Percentiles rank a stretch among this genome's conserved stretches.
Evolutionary conservation across 2,113 vertebrate species (phyloP).

Genomic region (Oplegnathus fasciatus): DNA sequence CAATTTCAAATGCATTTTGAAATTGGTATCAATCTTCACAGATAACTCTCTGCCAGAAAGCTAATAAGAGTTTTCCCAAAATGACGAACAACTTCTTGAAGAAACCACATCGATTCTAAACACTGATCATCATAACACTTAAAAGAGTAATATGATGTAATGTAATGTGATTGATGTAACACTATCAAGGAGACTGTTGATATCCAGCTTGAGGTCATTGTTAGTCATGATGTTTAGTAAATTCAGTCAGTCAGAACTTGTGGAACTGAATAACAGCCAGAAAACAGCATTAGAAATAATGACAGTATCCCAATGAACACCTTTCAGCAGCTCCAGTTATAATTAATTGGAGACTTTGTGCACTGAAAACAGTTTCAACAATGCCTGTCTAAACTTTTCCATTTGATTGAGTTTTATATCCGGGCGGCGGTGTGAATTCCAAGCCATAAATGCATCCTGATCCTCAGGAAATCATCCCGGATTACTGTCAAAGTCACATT

Average conservation of each 20-base stretch:
- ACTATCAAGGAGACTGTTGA: background rate
- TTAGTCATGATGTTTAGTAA: background rate
- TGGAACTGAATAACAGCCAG: conserved; percentile 1
- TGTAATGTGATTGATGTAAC: background rate
- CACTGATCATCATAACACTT: background rate
- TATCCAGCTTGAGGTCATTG: background rate
- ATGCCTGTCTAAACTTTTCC: conserved; percentile 65
- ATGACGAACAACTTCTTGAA: background rate
- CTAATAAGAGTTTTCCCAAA: background rate
- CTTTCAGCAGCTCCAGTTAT: conserved; percentile 22
- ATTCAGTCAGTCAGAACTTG: background rate
- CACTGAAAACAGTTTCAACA: conserved; percentile 52
- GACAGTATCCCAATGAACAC: conserved; percentile 24
- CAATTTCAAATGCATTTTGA: no score
- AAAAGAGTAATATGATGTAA: background rate
- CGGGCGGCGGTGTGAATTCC: conserved; percentile 19
- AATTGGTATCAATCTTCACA: background rate
- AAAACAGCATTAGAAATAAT: background rate
- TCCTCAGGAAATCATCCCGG: conserved; percentile 70
- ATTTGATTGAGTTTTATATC: conserved; percentile 68
- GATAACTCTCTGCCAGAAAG: background rate
- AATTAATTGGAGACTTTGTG: conserved; percentile 40
- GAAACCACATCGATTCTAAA: conserved; percentile 1
- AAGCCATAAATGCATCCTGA: conserved; percentile 62
- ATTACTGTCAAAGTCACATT: conserved; percentile 76